These are phyloP conservation scores for Anas bernieri DNA, from an alignment of 2,797 vertebrate genomes.

Conservation along the genomic window DNA sequence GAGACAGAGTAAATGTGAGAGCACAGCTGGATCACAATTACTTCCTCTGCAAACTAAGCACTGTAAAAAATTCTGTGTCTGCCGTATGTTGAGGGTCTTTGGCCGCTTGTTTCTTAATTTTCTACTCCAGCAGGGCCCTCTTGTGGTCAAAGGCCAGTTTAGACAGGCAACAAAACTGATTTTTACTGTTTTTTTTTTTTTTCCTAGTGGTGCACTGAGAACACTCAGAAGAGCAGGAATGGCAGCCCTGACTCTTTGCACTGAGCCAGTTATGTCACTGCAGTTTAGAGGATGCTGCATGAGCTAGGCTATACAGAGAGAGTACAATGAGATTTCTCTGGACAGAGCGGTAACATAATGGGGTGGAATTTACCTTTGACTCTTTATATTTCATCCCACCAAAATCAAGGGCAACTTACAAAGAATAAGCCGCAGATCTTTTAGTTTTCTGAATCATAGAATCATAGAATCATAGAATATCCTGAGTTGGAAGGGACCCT, in stretches of 20 bases:
- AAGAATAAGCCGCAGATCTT: neutral
- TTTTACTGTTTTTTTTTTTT: neutral
- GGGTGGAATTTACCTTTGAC: neutral
- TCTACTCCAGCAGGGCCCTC: constrained; percentile 56
- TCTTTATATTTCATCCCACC: neutral
- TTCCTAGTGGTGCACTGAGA: neutral
- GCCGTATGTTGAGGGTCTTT: neutral
- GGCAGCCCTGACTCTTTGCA: neutral
- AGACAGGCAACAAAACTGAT: neutral
- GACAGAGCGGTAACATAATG: neutral
- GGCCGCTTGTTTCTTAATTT: neutral
- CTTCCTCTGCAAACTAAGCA: neutral
- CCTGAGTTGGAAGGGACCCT: too few relatives aligned
- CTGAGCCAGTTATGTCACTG: neutral
- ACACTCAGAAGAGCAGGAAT: neutral
- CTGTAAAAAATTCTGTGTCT: neutral
- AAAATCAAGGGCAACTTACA: neutral
- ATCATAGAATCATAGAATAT: too few relatives aligned
- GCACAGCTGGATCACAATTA: neutral
- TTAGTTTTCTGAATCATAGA: neutral
- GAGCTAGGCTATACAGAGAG: neutral
- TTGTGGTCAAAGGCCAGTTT: constrained; percentile 40
- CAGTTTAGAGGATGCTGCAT: neutral
- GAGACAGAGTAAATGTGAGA: neutral
- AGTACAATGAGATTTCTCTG: neutral